A percentile compares a stretch with the other conserved stretches of the same genome.
Conservation (phyloP, 2,797 vertebrate species). For the Chrysocyon brachyurus region DNA sequence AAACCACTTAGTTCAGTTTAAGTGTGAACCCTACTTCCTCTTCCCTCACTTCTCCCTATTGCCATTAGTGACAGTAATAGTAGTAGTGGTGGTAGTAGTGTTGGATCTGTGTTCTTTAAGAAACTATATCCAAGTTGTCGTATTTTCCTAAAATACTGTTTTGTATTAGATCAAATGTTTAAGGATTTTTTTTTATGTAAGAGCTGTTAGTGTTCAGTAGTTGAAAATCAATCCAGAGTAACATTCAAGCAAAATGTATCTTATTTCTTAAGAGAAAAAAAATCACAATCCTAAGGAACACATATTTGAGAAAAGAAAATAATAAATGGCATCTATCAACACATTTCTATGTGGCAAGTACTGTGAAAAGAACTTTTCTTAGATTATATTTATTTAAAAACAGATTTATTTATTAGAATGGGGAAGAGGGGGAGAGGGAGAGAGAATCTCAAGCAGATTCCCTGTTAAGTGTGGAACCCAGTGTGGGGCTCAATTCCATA, state of each 20-base stretch:
- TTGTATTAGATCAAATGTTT: background rate
- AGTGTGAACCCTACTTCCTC: background rate
- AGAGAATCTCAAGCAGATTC: background rate
- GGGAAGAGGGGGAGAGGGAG: background rate
- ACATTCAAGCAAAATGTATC: background rate
- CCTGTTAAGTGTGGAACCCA: background rate
- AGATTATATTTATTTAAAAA: background rate
- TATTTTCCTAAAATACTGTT: background rate
- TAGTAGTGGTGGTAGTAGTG: background rate
- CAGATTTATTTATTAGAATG: background rate
- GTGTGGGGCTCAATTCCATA: background rate
- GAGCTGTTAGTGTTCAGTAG: background rate
- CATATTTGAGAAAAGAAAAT: background rate
- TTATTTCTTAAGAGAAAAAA: background rate
- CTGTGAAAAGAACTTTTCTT: background rate
- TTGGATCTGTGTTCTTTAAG: background rate
- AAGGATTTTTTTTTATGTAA: background rate
- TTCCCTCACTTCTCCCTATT: background rate
- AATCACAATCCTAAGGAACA: background rate
- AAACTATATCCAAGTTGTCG: background rate
- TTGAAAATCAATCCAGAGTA: background rate
- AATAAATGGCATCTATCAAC: background rate
- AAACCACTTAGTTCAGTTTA: background rate
- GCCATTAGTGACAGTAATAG: fast-evolving
- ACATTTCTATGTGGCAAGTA: background rate